phyloP scores from a whole-genome alignment of 2,888 invertebrate genomes.

The Parnassius smintheus region DNA sequence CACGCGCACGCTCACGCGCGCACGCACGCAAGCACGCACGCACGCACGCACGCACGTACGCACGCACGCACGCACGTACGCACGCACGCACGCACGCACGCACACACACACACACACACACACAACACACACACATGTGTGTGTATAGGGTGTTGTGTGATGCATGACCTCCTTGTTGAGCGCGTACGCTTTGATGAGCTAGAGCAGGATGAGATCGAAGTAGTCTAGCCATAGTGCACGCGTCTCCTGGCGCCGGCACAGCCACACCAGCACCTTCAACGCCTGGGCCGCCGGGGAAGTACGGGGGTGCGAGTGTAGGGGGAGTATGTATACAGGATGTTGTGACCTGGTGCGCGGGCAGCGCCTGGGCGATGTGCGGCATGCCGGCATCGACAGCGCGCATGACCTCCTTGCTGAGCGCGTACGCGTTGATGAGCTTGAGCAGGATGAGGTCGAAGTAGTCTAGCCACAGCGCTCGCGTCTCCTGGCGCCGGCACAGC shows the following conservation, averaged over 20 bases:
- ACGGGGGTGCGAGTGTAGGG: no score
- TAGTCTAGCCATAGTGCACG: slow-evolving; percentile 91
- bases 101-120: no score
- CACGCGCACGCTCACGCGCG: no score
- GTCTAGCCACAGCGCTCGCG: slow-evolving; percentile 90
- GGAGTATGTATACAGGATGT: no score
- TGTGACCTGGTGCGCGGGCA: slow-evolving; percentile 87
- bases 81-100: no score
- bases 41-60: no score
- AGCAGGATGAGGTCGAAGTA: slow-evolving; percentile 95
- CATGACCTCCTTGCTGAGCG: slow-evolving; percentile 86
- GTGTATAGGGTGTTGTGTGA: no score
- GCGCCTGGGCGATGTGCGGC: slow-evolving; percentile 86
- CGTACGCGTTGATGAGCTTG: slow-evolving; percentile 93
- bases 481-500: slow-evolving; percentile 89
- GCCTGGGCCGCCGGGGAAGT: slow-evolving; percentile 84
- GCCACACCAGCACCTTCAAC: slow-evolving; percentile 90
- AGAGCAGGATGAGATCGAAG: slow-evolving; percentile 93
- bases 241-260: slow-evolving; percentile 89
- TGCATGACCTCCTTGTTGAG: slow-evolving; percentile 86
- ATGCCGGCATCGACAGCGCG: slow-evolving; percentile 93
- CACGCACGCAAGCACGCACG: no score
- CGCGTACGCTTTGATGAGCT: slow-evolving; percentile 93
- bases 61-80: no score
- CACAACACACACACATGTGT: no score